phyloP scores from a whole-genome alignment of 2,113 vertebrate genomes.

The Prochilodus magdalenae region DNA sequence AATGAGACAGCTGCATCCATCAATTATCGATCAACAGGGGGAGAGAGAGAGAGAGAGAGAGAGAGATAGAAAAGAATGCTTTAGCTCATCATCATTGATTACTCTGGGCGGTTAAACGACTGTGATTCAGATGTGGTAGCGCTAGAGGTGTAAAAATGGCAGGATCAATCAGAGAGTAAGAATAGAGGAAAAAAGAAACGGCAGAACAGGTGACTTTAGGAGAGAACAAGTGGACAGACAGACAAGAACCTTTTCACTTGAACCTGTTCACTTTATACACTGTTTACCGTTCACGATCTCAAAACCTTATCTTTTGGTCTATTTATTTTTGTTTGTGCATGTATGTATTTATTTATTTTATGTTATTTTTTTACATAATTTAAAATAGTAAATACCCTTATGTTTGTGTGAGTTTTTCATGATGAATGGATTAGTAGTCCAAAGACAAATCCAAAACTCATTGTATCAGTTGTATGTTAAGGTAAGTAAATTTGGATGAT shows the following conservation, averaged over 20 bases:
- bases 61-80: neutral
- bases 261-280: too few relatives aligned
- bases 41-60: conserved; percentile 56
- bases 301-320: too few relatives aligned
- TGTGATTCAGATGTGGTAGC: conserved; percentile 58
- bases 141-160: neutral
- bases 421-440: too few relatives aligned
- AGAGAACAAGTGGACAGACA: neutral
- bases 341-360: too few relatives aligned
- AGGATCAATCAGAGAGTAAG: conserved; percentile 54
- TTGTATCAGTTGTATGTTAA: too few relatives aligned
- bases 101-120: conserved; percentile 22
- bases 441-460: too few relatives aligned
- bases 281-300: too few relatives aligned
- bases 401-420: too few relatives aligned
- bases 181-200: conserved; percentile 4
- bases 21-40: conserved; percentile 29
- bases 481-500: too few relatives aligned
- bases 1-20: conserved; percentile 37
- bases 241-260: neutral
- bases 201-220: conserved; percentile 17
- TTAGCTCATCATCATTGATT: conserved; percentile 16
- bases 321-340: too few relatives aligned
- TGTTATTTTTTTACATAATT: too few relatives aligned
- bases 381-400: too few relatives aligned